These are phyloP conservation scores for Crambe crambe DNA, from an alignment of 37 sponge, comb jelly and placozoan genomes.

Conservation along the genomic window DNA sequence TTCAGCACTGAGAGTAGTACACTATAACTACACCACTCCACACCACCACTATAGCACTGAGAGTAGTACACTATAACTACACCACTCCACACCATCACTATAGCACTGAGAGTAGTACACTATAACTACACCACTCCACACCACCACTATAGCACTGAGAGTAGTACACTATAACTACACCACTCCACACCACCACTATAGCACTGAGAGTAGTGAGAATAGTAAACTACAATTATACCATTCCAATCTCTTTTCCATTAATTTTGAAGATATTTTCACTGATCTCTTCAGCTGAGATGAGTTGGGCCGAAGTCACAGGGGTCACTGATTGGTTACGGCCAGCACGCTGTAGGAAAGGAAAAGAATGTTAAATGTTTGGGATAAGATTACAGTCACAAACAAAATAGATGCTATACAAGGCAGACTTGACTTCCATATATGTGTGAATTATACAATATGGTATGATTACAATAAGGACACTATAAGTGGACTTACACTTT, in stretches of 20 bases:
- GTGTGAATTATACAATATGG: neutral
- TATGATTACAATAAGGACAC: neutral
- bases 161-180: too few relatives aligned
- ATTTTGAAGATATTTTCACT: constrained; percentile 47
- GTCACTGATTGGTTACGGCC: constrained; percentile 43
- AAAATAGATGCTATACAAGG: neutral
- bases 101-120: too few relatives aligned
- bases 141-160: too few relatives aligned
- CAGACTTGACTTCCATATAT: neutral
- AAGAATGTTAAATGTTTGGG: neutral
- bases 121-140: too few relatives aligned
- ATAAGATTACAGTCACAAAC: neutral
- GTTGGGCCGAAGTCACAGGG: constrained; percentile 76
- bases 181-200: too few relatives aligned
- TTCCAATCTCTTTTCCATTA: constrained; percentile 46
- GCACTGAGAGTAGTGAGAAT: too few relatives aligned
- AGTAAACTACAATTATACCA: constrained; percentile 58
- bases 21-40: too few relatives aligned
- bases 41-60: too few relatives aligned
- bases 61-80: too few relatives aligned
- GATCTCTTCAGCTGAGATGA: constrained; percentile 31
- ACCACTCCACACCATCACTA: too few relatives aligned
- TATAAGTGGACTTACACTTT: neutral
- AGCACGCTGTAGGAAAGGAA: neutral
- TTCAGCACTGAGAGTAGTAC: too few relatives aligned